Base-by-base conservation (phyloP, 2,113 vertebrate genomes). In the Microtus ochrogaster region DNA sequence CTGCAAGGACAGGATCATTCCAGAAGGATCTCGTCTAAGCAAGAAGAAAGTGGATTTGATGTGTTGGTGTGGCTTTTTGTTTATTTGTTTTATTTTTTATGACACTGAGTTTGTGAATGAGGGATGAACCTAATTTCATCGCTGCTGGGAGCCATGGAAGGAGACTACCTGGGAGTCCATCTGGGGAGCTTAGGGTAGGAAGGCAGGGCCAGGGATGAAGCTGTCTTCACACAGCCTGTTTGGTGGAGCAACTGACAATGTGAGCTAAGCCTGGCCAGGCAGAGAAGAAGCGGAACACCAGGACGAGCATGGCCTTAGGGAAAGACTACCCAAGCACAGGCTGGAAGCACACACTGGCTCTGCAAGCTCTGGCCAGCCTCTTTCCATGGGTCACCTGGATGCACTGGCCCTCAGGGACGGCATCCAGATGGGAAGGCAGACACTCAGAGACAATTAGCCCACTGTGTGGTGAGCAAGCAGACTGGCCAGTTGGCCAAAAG, bases 21-120 rank as follows among this genome's bases (percentile, higher is more conserved):
- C 52, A 26, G 92, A 94, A 85, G 30, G 70, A 33, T 47, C 96
- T 52, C 2, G 97, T 87, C 91, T 55, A 97, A 91, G 92, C 97
- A 92, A 94, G 92, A 98, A 96, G 96, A 97, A 94, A 98, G 96
- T 92, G 98, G 92, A 95, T 94, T 98, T 92, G 77, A 79, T 94
- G 89, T 96, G 93, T 96, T 98, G 96, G 96, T 94, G 96, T 88
- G 49, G 52, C 22, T 96, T 66, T 87, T 92, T 44, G 55, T 41
- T 65, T 66, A 7, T 28, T 65, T 65, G 28, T 36, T 63, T 65
- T 44, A 61, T 44, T 85, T 85, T 33, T 5, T 36, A 36, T 66
- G 17, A 66, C 22, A 2, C 17, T 9, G 10, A 19, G 83, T 49
- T 49, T 49, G 41, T 68, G 65, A 66, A 33, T 66, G 61, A 63